A percentile compares a stretch with the other conserved stretches of the same genome.
phyloP scores from a whole-genome alignment of 2,888 invertebrate genomes.

The Eristalis tenax region DNA sequence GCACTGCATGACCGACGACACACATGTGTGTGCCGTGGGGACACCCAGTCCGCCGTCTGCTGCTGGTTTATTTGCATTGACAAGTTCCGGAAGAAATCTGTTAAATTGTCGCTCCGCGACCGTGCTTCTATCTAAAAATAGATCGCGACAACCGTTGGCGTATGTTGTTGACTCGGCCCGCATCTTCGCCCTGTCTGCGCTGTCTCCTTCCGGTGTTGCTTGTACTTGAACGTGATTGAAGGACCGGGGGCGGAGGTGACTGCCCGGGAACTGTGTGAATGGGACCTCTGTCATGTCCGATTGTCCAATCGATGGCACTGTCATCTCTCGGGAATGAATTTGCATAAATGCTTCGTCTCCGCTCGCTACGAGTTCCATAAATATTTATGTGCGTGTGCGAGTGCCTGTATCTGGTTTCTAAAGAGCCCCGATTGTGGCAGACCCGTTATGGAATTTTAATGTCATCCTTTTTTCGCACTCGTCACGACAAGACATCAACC shows the following conservation, averaged over 20 bases:
- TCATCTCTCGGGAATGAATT: conserved; percentile 22
- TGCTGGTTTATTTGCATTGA: conserved; percentile 27
- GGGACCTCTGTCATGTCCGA: neutral
- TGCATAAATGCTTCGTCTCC: conserved; percentile 20
- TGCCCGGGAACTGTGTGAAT: conserved; percentile 25
- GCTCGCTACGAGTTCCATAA: neutral
- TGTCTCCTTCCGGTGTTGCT: conserved; percentile 22
- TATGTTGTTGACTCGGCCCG: conserved; percentile 1
- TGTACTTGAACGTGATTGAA: conserved; percentile 27
- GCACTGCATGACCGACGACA: neutral
- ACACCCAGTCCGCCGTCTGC: too few relatives aligned
- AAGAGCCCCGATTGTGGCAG: conserved; percentile 31
- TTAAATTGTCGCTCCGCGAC: conserved; percentile 2
- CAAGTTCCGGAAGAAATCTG: conserved; percentile 27
- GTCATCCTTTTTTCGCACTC: conserved; percentile 11
- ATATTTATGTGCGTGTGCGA: conserved; percentile 1
- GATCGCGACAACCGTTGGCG: conserved; percentile 11
- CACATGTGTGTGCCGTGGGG: neutral
- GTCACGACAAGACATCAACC: neutral
- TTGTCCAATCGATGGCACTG: conserved; percentile 21
- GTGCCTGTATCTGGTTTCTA: neutral
- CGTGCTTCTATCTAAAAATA: too few relatives aligned
- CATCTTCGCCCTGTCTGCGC: neutral
- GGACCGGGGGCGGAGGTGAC: neutral
- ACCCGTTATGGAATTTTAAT: conserved; percentile 35